Evolutionary conservation across 2,888 invertebrate genomes (phyloP), one percentile per base, ranked within the genome.

Genomic region (Himalopsyche japonica): DNA sequence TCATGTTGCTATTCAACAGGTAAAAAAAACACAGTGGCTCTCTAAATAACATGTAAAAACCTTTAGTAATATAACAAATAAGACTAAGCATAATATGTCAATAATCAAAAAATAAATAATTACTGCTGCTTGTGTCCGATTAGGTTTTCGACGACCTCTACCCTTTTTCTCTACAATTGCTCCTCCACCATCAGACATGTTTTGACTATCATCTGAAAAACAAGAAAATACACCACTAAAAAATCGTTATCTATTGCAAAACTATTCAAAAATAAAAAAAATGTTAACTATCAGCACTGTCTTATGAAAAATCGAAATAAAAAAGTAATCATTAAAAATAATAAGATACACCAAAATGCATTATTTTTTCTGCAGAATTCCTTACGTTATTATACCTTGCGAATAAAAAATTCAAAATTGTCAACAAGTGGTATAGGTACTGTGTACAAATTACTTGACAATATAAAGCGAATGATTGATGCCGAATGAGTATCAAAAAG

Each of bases 141-240:
- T 92, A 20, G 92, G n/a, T 89, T 92, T 92, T 47, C 92, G 91
- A 76, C 92, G 91, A 86, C 92, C 92, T 87, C 92, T 91, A 86
- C 92, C 92, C 88, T 92, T 92, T 90, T 92, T 92, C 90, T 92
- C 92, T 82, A 92, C 92, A 85, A 89, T 90, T 87, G 92, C 91
- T 88, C 92, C 91, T 84, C 92, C 92, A 89, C 92, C 92, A 90
- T 92, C 92, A 90, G 92, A 92, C 92, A 92, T 92, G 57, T 76
- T 87, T 76, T 81, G 77, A 79, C 64, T 76, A 57, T 48, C 83
- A 82, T 49, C 81, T 81, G 76, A 57, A 86, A 86, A 80, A 81
- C 1, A 81, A 76, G 34, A 81, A 70, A 70, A 30, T 24, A 64
- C 37, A 57, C 37, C 57, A 43, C 27, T 57, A 37, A 78, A 27